Evolutionary conservation across 2,113 vertebrate genomes (phyloP).

Genomic region (Psephotus haematonotus): DNA sequence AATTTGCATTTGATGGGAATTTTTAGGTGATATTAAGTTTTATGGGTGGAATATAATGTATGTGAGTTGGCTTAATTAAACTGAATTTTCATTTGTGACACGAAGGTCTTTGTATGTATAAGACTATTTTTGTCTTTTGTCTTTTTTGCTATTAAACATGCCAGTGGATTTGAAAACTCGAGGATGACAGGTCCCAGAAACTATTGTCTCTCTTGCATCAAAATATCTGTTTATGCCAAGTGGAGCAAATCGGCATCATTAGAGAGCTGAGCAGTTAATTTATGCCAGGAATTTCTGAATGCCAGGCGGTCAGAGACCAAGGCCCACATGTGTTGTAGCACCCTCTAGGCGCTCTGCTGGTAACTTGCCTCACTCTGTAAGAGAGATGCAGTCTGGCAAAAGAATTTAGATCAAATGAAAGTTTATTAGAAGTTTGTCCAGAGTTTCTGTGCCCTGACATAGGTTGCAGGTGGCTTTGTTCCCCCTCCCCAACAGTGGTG

Average conservation of each 20-base stretch:
- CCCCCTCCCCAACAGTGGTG: neutral
- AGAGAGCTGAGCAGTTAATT: conserved; percentile 7
- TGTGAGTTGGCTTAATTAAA: conserved; percentile 42
- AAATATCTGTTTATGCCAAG: conserved; percentile 11
- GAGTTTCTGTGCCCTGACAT: neutral
- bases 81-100: conserved; percentile 13
- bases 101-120: neutral
- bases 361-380: neutral
- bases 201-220: neutral
- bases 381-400: neutral
- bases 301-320: neutral
- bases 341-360: neutral
- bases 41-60: neutral
- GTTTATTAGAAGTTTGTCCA: neutral
- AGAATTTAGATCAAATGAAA: neutral
- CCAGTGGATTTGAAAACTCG: conserved; percentile 14
- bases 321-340: neutral
- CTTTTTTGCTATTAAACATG: conserved; percentile 1
- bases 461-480: neutral
- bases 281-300: conserved; percentile 8
- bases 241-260: neutral
- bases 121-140: neutral
- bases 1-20: conserved; percentile 58
- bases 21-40: conserved; percentile 54
- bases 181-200: conserved; percentile 15